phyloP scores from a whole-genome alignment of 2,888 invertebrate genomes.

The Leptothorax acervorum region DNA sequence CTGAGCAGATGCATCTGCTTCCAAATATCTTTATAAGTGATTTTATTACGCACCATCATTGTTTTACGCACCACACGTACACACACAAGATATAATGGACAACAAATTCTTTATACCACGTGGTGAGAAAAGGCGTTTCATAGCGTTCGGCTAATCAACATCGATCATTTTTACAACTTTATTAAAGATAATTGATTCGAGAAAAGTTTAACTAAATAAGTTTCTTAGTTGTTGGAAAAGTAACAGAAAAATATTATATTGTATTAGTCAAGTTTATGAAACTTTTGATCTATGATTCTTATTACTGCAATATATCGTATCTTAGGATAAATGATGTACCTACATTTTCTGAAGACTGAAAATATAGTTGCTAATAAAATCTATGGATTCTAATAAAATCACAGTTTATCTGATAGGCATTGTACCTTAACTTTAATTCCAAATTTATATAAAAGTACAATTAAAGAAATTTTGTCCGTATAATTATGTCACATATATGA shows the following conservation, averaged over 20 bases:
- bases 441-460: not conserved
- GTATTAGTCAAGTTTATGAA: not conserved
- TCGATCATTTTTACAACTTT: conserved; percentile 41
- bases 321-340: not conserved
- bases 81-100: not conserved
- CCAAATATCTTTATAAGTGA: not conserved
- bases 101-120: not conserved
- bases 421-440: not conserved
- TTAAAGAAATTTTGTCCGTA: not conserved
- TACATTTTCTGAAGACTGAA: not conserved
- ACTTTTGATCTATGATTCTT: not conserved
- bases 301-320: not conserved
- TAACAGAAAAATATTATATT: conserved; percentile 3
- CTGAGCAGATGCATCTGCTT: not conserved
- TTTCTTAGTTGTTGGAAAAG: not conserved
- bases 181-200: not conserved
- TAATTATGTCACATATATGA: not conserved
- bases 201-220: conserved; percentile 28
- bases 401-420: not conserved
- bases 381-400: not conserved
- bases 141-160: conserved; percentile 2
- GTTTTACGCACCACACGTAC: not conserved
- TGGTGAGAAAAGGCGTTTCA: not conserved
- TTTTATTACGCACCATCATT: not conserved
- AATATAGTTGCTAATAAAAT: not conserved